phyloP scores from a whole-genome alignment of 2,113 vertebrate species.

The Actenoides lindsayi region DNA sequence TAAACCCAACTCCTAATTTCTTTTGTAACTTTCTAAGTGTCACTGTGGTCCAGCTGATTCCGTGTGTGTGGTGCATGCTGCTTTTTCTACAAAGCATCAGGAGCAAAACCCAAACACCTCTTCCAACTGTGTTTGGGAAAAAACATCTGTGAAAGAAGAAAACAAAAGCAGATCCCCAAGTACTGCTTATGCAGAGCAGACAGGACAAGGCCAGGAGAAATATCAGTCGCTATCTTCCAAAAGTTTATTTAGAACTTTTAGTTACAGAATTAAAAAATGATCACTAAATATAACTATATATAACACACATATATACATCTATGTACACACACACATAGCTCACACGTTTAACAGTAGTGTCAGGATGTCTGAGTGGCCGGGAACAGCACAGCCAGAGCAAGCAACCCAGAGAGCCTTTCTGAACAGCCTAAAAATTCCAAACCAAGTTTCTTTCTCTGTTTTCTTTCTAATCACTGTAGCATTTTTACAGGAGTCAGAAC shows the following conservation, averaged over 20 bases:
- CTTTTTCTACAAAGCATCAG: not conserved
- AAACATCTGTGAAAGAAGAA: not conserved
- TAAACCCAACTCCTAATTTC: not conserved
- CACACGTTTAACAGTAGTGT: not conserved
- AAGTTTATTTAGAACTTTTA: slow-evolving; percentile 38
- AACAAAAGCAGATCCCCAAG: not conserved
- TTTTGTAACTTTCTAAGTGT: not conserved
- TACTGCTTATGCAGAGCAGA: not conserved
- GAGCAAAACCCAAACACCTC: not conserved
- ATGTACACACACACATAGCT: not conserved
- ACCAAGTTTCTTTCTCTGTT: not conserved
- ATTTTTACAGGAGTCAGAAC: not conserved
- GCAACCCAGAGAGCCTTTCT: not conserved
- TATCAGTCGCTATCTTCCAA: not conserved
- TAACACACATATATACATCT: not conserved
- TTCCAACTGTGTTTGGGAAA: not conserved
- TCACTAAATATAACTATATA: not conserved
- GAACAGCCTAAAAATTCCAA: not conserved
- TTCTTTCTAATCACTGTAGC: not conserved
- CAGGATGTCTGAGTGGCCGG: not conserved
- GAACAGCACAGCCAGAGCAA: not conserved
- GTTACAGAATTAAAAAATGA: not conserved
- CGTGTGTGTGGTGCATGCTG: not conserved
- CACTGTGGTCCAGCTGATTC: not conserved
- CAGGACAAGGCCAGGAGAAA: not conserved